These are phyloP conservation scores for Xenopus petersii DNA, from an alignment of 2,797 vertebrate genomes.

Conservation along the genomic window DNA sequence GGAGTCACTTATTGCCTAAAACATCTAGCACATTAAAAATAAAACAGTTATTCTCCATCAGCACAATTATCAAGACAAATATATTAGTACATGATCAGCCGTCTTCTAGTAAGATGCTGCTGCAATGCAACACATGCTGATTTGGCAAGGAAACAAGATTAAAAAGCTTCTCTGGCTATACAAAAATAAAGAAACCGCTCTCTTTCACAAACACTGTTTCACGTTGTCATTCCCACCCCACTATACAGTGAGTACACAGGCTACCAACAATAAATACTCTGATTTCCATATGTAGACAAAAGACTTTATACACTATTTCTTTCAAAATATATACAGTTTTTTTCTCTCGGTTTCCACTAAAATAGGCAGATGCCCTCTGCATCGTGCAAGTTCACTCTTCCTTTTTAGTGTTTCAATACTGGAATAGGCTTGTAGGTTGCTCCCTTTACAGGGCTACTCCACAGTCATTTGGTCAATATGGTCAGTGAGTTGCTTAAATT, in stretches of 20 bases:
- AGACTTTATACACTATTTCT: constrained; percentile 3
- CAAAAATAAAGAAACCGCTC: constrained; percentile 21
- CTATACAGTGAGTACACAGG: constrained; percentile 1
- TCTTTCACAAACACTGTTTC: constrained; percentile 5
- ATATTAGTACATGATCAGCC: neutral
- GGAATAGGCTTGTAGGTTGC: constrained; percentile 19
- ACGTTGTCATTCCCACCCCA: neutral
- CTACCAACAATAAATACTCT: constrained; percentile 34
- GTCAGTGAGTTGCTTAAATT: constrained; percentile 90
- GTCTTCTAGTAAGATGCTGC: neutral
- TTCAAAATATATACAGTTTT: constrained; percentile 39
- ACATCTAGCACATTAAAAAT: constrained; percentile 1
- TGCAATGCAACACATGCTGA: neutral
- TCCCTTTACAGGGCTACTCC: constrained; percentile 63
- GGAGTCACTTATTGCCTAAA: constrained; percentile 9
- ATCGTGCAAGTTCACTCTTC: constrained; percentile 63
- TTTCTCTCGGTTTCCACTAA: neutral
- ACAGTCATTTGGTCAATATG: constrained; percentile 91
- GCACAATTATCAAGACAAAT: neutral
- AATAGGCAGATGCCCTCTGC: neutral
- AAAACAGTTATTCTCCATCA: neutral
- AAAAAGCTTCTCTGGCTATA: neutral
- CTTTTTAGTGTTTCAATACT: constrained; percentile 33
- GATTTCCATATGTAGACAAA: constrained; percentile 25
- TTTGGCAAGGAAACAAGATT: neutral